Evolutionary conservation across 2,888 invertebrate species (phyloP).

Genomic region (Chrysolina americana): DNA sequence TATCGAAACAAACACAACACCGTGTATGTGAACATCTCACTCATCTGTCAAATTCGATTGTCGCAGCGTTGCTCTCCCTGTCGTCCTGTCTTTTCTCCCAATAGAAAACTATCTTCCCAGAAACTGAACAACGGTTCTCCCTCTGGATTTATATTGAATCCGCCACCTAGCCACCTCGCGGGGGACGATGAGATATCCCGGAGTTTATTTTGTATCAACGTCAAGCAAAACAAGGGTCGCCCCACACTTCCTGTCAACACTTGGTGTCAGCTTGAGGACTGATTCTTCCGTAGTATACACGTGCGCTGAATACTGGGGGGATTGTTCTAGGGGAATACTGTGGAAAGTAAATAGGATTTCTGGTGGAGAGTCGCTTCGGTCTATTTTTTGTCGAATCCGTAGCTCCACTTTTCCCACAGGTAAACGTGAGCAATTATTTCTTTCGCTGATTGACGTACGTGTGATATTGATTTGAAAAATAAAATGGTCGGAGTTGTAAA

Average conservation of each 20-base stretch:
- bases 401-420: neutral
- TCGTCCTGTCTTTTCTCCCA: conserved; percentile 4
- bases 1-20: neutral
- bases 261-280: neutral
- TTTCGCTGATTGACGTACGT: no score
- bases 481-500: no score
- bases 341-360: neutral
- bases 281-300: neutral
- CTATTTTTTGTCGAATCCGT: neutral
- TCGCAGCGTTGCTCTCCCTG: neutral
- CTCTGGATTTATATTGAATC: neutral
- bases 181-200: neutral
- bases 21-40: neutral
- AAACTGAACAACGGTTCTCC: neutral
- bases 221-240: conserved; percentile 7
- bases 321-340: neutral
- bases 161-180: neutral
- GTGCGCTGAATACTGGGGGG: neutral
- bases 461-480: no score
- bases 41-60: neutral
- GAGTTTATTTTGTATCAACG: conserved; percentile 16
- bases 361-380: neutral
- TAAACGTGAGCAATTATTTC: no score
- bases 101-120: conserved; percentile 4
- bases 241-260: neutral